Conservation (phyloP, 1,140 invertebrate genomes). For the Aphaenogaster ashmeadi region DNA sequence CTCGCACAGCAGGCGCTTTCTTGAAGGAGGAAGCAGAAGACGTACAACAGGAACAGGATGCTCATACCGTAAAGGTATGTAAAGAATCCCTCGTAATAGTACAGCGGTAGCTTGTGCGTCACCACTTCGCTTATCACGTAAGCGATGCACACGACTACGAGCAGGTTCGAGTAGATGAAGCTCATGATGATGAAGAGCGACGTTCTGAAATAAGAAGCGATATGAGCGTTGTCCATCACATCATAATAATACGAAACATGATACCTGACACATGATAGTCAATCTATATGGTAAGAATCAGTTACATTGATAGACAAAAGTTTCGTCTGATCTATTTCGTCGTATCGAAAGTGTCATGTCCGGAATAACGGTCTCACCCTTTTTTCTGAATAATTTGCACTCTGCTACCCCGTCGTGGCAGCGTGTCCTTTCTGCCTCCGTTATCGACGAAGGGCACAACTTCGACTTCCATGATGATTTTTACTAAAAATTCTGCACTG, state of each 20-base stretch:
- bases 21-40: slow-evolving; percentile 98
- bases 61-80: slow-evolving; percentile 98
- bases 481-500: slow-evolving; percentile 2
- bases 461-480: slow-evolving; percentile 81
- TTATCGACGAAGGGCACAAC: slow-evolving; percentile 83
- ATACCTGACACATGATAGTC: neutral
- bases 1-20: slow-evolving; percentile 94
- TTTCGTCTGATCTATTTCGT: neutral
- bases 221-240: neutral
- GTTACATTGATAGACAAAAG: neutral
- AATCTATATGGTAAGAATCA: neutral
- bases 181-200: slow-evolving; percentile 97
- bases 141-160: slow-evolving; percentile 96
- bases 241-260: slow-evolving; percentile 5
- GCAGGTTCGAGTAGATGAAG: slow-evolving; percentile 96
- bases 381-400: slow-evolving; percentile 78
- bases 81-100: slow-evolving; percentile 98
- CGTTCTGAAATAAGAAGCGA: slow-evolving; percentile 90
- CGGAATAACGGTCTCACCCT: slow-evolving; percentile 77
- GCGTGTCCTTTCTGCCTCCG: slow-evolving; percentile 49
- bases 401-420: slow-evolving; percentile 76
- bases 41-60: slow-evolving; percentile 98
- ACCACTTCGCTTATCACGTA: slow-evolving; percentile 97
- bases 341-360: neutral
- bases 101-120: slow-evolving; percentile 96